A percentile compares a stretch with the other conserved stretches of the same genome.
phyloP scores from a whole-genome alignment of 2,797 vertebrate species.

The Girardinus metallicus region DNA sequence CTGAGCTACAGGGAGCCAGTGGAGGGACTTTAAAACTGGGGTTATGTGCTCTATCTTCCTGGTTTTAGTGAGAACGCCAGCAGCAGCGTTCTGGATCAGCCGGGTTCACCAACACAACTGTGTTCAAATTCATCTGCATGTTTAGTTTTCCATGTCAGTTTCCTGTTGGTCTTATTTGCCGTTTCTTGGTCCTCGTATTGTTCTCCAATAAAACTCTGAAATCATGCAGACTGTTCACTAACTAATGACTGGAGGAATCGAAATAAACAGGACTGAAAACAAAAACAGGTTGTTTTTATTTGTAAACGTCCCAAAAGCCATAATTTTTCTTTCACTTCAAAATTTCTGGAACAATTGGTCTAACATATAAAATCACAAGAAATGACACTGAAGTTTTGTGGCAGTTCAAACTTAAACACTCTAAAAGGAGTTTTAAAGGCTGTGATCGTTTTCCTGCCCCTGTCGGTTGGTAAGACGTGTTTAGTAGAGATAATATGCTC shows the following conservation, averaged over 20 bases:
- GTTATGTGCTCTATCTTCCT: no score
- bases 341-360: not conserved
- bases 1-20: no score
- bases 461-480: not conserved
- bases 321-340: no score
- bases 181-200: no score
- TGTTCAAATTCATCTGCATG: not conserved
- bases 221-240: not conserved
- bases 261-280: not conserved
- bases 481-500: not conserved
- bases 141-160: not conserved
- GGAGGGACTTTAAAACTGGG: no score
- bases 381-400: not conserved
- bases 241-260: not conserved
- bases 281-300: no score
- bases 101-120: not conserved
- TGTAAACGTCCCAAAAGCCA: no score
- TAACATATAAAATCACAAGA: not conserved
- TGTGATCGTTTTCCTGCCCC: not conserved
- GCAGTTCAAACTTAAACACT: not conserved
- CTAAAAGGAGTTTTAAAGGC: not conserved
- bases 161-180: not conserved
- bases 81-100: no score
- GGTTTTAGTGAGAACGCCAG: no score
- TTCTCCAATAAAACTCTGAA: not conserved